Conservation (phyloP, 2,888 invertebrate species). For the Drosophila affinis region DNA sequence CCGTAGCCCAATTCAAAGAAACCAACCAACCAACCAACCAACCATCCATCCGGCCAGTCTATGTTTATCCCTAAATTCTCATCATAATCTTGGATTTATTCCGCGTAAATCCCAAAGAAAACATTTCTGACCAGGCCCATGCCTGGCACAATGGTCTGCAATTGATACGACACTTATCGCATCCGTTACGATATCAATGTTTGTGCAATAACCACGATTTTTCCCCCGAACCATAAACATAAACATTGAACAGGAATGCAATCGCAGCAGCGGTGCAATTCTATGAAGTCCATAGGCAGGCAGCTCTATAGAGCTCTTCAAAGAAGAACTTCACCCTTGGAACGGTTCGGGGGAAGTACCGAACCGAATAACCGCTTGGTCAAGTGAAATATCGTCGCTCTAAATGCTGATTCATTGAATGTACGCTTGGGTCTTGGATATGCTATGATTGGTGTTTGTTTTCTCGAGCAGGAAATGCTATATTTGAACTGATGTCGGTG, state of each 20-base stretch:
- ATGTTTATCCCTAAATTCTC: not conserved
- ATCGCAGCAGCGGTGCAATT: not conserved
- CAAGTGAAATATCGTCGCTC: not conserved
- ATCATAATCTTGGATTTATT: not conserved
- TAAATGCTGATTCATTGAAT: not conserved
- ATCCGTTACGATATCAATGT: conserved; percentile 29
- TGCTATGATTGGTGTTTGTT: not conserved
- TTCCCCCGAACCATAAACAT: conserved; percentile 29
- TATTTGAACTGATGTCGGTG: not conserved
- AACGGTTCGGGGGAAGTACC: not conserved
- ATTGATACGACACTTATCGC: conserved; percentile 24
- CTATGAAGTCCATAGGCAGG: not conserved
- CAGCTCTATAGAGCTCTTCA: too few species aligned
- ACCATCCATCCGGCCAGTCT: too few species aligned
- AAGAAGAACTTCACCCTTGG: not conserved
- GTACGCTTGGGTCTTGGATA: not conserved
- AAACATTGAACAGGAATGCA: not conserved
- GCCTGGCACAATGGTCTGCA: not conserved
- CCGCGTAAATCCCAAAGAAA: not conserved
- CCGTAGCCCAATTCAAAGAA: too few species aligned
- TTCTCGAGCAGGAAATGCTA: not conserved
- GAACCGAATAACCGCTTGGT: not conserved
- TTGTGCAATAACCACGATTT: not conserved
- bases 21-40: too few species aligned
- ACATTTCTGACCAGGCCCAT: not conserved